Percentiles rank a stretch among this genome's conserved stretches.
Evolutionary conservation across 1,140 invertebrate species (phyloP).

Genomic region (Bombus fervidus): DNA sequence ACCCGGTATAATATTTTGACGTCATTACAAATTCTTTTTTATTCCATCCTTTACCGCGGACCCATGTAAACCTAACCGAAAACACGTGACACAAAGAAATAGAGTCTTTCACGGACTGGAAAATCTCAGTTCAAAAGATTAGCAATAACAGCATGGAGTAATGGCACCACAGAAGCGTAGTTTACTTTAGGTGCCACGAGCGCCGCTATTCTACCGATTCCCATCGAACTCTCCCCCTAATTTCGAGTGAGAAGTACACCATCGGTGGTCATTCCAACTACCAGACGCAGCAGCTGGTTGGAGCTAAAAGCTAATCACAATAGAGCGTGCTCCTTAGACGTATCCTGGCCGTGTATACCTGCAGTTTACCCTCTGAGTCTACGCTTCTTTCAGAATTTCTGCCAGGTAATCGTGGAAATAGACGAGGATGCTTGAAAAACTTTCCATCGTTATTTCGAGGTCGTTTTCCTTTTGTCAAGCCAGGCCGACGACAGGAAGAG

Average conservation of each 20-base stretch:
- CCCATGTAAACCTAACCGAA: background rate
- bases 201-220: background rate
- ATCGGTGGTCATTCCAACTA: background rate
- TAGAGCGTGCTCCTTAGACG: slow-evolving; percentile 36
- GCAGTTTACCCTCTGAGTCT: background rate
- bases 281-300: slow-evolving; percentile 41
- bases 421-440: background rate
- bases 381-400: background rate
- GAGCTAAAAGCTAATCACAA: slow-evolving; percentile 14
- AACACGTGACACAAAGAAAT: background rate
- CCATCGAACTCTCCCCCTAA: background rate
- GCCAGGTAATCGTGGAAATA: slow-evolving; percentile 16
- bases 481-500: slow-evolving; percentile 26
- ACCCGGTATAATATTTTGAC: background rate
- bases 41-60: background rate
- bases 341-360: slow-evolving; percentile 46
- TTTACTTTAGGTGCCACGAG: background rate
- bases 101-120: background rate
- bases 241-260: background rate
- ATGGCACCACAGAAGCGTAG: background rate
- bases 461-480: slow-evolving; percentile 12
- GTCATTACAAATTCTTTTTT: background rate
- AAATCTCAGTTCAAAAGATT: background rate
- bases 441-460: slow-evolving; percentile 8
- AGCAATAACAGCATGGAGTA: background rate